These are phyloP conservation scores for Drosophila leonis DNA, from an alignment of 2,888 invertebrate genomes.

Conservation along the genomic window DNA sequence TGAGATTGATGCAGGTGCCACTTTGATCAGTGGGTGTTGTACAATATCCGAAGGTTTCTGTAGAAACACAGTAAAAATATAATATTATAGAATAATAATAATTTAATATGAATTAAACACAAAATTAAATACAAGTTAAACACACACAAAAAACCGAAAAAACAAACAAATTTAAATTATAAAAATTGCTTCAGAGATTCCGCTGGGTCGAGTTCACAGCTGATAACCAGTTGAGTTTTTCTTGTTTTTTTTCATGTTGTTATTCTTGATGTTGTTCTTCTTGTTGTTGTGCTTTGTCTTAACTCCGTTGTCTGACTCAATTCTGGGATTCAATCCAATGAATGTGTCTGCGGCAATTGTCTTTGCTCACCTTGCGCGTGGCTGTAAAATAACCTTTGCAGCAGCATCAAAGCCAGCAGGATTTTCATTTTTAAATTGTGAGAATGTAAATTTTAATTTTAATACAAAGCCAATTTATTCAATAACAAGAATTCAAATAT, in stretches of 20 bases:
- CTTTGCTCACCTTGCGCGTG: constrained; percentile 47
- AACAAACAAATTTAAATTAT: constrained; percentile 3
- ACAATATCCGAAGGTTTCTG: constrained; percentile 73
- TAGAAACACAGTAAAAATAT: background rate
- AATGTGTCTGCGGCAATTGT: background rate
- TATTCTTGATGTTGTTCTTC: constrained; percentile 13
- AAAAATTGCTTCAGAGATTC: constrained; percentile 23
- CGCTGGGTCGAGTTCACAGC: constrained; percentile 62
- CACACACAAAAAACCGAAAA: too few relatives aligned
- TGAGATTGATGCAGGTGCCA: constrained; percentile 72
- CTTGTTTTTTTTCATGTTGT: constrained; percentile 22
- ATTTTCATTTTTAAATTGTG: constrained; percentile 30
- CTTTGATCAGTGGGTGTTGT: constrained; percentile 65
- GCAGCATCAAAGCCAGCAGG: constrained; percentile 35
- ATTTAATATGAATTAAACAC: background rate
- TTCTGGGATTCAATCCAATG: background rate
- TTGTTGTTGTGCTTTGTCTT: constrained; percentile 16
- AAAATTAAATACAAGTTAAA: background rate
- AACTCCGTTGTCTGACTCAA: constrained; percentile 13
- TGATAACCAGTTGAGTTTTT: constrained; percentile 60
- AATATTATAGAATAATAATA: background rate
- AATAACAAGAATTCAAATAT: background rate
- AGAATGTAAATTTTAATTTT: background rate
- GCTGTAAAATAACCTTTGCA: constrained; percentile 22
- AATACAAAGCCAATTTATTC: background rate